Evolutionary conservation across 2,888 invertebrate genomes (phyloP).

Genomic region (Rhagonycha lutea): DNA sequence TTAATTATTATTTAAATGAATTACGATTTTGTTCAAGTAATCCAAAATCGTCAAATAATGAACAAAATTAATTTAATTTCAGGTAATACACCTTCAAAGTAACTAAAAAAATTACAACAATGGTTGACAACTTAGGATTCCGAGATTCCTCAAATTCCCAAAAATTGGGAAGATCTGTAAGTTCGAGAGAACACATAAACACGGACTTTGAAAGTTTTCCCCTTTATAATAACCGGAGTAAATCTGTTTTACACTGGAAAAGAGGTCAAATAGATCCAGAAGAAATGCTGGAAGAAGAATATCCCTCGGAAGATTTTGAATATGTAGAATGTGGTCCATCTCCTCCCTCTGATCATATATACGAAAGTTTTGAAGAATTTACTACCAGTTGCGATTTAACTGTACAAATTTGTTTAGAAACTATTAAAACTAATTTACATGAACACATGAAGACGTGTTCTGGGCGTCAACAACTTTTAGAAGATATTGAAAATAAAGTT

Average conservation of each 20-base stretch:
- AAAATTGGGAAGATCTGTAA: constrained; percentile 54
- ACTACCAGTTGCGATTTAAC: constrained; percentile 68
- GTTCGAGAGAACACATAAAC: constrained; percentile 44
- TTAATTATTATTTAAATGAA: neutral
- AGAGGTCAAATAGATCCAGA: constrained; percentile 44
- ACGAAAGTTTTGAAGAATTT: constrained; percentile 77
- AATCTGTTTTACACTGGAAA: constrained; percentile 34
- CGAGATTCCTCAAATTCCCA: constrained; percentile 44
- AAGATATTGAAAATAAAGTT: constrained; percentile 74
- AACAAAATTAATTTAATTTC: neutral
- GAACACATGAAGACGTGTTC: constrained; percentile 74
- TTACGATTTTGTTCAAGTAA: neutral
- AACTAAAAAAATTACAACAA: constrained; percentile 22
- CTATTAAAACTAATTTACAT: constrained; percentile 71
- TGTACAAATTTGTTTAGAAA: constrained; percentile 74
- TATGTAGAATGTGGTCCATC: constrained; percentile 81
- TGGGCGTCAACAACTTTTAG: constrained; percentile 69
- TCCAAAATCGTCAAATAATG: neutral
- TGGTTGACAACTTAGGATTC: constrained; percentile 53
- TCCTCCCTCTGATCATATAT: constrained; percentile 80
- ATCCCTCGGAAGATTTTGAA: constrained; percentile 71
- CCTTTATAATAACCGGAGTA: constrained; percentile 46
- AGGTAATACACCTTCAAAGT: constrained; percentile 29
- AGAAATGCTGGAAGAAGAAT: constrained; percentile 66
- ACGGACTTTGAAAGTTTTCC: constrained; percentile 52